Evolutionary conservation across 2,797 vertebrate genomes (phyloP), one percentile per base, ranked within the genome.

Genomic region (Paramormyrops hopkinsi): DNA sequence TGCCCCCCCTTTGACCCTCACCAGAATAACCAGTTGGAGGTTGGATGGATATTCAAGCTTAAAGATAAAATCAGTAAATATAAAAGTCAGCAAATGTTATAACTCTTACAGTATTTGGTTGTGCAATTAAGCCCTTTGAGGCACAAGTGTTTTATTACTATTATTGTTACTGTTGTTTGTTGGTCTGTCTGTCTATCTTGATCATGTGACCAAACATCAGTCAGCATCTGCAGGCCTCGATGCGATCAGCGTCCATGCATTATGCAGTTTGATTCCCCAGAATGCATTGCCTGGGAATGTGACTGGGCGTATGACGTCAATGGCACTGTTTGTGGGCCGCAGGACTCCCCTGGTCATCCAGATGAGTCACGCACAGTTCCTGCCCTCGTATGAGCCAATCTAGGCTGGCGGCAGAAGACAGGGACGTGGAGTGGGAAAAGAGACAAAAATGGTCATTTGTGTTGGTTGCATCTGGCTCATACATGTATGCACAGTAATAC

Each of bases 331-430:
- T 41, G 62, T 88, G 25, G 88, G 48, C 50, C 2, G 69, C 33
- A 8, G 41, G 59, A 88, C 29, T 33, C n/a, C 44, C 62, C 33
- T 73, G 69, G 46, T 88, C 69, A 88, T 88, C 17, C 44, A 51
- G 14, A 59, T 76, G 87, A 9, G 93, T 93, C 93, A 93, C 91
- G 90, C 94, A 89, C 94, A 95, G 92, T 92, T 89, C 93, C 93
- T 95, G 93, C 91, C 94, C 93, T 94, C 88, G 90, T 92, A 92
- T 94, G 92, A 94, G 95, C 93, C 90, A 87, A 90, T 92, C 91
- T 91, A 92, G 92, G 92, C 93, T 92, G 92, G 91, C 51, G 65
- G 88, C 89, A 89, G 91, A 90, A 92, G 84, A 89, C 88, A 22
- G 41, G 54, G 19, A 14, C 41, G 41, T 25, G 8, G 88, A 41